phyloP scores from a whole-genome alignment of 92 coral and sea anemone genomes.

The Meandrina meandrites region DNA sequence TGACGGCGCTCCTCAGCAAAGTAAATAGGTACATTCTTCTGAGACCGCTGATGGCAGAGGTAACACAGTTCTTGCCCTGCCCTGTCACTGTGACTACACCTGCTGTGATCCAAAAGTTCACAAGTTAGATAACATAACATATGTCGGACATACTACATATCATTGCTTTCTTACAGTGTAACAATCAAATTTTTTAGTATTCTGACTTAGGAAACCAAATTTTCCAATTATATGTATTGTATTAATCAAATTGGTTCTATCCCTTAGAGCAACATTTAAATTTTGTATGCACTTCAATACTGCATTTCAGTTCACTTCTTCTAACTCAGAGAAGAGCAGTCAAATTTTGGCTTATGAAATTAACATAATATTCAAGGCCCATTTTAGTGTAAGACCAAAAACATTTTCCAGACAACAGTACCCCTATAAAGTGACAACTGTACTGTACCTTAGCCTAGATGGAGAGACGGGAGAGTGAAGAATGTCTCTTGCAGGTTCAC shows the following conservation, averaged over 20 bases:
- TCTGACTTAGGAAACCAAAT: too few relatives aligned
- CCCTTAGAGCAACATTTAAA: too few relatives aligned
- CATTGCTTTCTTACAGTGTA: not conserved
- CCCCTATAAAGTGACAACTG: not conserved
- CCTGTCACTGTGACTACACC: slow-evolving; percentile 74
- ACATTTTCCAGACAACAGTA: not conserved
- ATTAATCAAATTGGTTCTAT: too few relatives aligned
- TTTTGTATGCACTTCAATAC: not conserved
- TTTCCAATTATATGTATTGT: too few relatives aligned
- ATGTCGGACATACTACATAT: not conserved
- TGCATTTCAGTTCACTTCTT: not conserved
- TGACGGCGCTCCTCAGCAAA: slow-evolving; percentile 77
- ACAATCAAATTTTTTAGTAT: too few relatives aligned
- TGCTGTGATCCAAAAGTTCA: not conserved
- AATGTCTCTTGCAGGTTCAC: not conserved
- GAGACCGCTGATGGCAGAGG: slow-evolving; percentile 95
- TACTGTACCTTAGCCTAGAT: slow-evolving; percentile 17
- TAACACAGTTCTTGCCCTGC: slow-evolving; percentile 99
- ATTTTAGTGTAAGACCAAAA: not conserved
- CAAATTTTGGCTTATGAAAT: not conserved
- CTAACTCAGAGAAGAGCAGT: not conserved
- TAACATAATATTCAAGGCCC: not conserved
- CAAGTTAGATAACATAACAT: not conserved
- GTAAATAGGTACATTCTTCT: slow-evolving; percentile 89
- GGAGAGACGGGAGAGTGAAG: slow-evolving; percentile 10